Conservation (phyloP, 2,797 vertebrate genomes). For the Eidolon dupreanum region DNA sequence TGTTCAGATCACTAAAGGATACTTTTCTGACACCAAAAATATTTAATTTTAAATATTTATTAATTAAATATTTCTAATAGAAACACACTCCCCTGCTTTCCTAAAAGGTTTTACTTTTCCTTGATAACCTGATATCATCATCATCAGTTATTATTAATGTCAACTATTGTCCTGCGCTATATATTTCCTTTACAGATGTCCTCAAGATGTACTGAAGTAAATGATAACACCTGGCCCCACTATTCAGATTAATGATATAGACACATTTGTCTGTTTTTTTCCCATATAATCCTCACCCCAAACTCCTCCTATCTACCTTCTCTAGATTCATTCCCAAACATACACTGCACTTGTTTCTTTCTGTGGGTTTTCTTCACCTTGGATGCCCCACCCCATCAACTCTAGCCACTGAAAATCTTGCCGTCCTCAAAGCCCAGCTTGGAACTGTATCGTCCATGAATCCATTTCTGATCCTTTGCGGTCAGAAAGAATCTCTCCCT, state of each 20-base stretch:
- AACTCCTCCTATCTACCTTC: background rate
- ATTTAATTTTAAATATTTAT: background rate
- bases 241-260: background rate
- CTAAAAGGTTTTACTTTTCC: constrained; percentile 21
- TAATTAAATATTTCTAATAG: constrained; percentile 24
- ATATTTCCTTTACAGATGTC: constrained; percentile 15
- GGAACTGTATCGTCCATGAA: background rate
- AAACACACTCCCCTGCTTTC: background rate
- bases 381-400: background rate
- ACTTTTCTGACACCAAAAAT: constrained; percentile 12
- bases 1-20: background rate
- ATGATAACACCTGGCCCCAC: background rate
- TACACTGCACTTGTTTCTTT: background rate
- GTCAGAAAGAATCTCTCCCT: background rate
- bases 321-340: background rate
- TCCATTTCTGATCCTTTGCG: background rate
- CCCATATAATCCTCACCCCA: background rate
- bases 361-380: background rate
- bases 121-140: constrained; percentile 37
- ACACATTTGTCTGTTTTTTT: background rate
- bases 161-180: background rate
- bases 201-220: constrained; percentile 6
- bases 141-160: background rate
- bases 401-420: background rate
- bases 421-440: background rate